These are phyloP conservation scores for Zingel zingel DNA, from an alignment of 2,113 vertebrate species.

Conservation along the genomic window DNA sequence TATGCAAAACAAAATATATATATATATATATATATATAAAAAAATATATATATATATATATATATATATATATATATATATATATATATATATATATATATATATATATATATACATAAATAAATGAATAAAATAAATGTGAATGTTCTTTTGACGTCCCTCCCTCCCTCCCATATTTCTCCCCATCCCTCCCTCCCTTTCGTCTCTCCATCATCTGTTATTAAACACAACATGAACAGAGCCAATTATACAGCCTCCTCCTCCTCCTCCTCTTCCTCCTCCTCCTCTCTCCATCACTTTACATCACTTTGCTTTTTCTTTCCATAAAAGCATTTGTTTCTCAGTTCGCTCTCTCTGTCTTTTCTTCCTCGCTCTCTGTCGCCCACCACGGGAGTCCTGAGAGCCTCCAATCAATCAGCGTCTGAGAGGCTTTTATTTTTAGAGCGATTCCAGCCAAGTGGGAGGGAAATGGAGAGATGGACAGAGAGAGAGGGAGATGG, in stretches of 20 bases:
- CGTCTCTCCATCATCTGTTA: constrained; percentile 8
- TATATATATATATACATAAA: too few relatives aligned
- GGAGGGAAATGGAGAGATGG: constrained; percentile 54
- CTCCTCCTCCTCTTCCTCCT: constrained; percentile 16
- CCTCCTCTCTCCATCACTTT: constrained; percentile 24
- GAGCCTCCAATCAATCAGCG: constrained; percentile 78
- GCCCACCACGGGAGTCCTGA: constrained; percentile 71
- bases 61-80: too few relatives aligned
- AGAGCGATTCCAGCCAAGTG: constrained; percentile 90
- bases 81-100: too few relatives aligned
- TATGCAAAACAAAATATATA: too few relatives aligned
- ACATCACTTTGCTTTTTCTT: constrained; percentile 16
- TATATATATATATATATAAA: too few relatives aligned
- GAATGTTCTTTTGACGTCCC: neutral
- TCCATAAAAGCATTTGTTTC: neutral
- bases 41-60: too few relatives aligned
- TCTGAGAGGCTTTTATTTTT: constrained; percentile 76
- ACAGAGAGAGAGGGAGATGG: neutral
- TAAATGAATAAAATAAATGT: too few relatives aligned
- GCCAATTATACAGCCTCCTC: constrained; percentile 21
- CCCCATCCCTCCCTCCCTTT: neutral
- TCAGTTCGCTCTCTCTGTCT: neutral
- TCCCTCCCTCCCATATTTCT: neutral
- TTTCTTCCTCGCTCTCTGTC: constrained; percentile 39
- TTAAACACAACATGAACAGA: constrained; percentile 32